phyloP scores from a whole-genome alignment of 1,140 invertebrate species.

The Melanaphis sacchari region DNA sequence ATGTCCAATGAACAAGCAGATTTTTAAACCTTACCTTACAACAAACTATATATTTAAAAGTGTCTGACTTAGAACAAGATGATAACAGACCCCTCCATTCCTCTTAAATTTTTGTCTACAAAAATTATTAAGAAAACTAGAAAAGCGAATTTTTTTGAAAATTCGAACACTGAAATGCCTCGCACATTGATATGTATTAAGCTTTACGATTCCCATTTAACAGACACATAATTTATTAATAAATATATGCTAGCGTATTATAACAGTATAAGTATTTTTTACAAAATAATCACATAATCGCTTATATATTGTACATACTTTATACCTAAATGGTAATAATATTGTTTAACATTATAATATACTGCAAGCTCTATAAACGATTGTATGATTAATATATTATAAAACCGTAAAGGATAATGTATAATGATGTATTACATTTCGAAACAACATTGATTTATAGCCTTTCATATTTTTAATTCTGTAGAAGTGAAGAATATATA shows the following conservation, averaged over 20 bases:
- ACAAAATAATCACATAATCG: not conserved
- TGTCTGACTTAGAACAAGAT: not conserved
- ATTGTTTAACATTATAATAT: slow-evolving; percentile 1
- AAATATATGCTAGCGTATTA: not conserved
- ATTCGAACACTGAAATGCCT: not conserved
- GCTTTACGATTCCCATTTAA: not conserved
- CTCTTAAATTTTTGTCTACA: not conserved
- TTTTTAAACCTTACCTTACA: no score
- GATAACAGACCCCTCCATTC: not conserved
- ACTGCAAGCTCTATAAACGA: not conserved
- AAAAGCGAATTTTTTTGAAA: no score
- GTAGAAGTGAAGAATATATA: slow-evolving; percentile 6
- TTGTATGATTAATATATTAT: not conserved
- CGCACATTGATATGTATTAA: not conserved
- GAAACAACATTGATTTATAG: not conserved
- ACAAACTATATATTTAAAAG: no score
- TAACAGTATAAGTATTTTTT: not conserved
- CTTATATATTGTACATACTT: not conserved
- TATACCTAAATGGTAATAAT: not conserved
- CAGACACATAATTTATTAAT: not conserved
- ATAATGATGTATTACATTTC: not conserved
- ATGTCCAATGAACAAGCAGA: no score
- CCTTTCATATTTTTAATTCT: not conserved
- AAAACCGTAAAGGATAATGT: not conserved
- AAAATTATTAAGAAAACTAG: not conserved